These are phyloP conservation scores for Macrophya annulata DNA, from an alignment of 2,888 invertebrate species.

Conservation along the genomic window DNA sequence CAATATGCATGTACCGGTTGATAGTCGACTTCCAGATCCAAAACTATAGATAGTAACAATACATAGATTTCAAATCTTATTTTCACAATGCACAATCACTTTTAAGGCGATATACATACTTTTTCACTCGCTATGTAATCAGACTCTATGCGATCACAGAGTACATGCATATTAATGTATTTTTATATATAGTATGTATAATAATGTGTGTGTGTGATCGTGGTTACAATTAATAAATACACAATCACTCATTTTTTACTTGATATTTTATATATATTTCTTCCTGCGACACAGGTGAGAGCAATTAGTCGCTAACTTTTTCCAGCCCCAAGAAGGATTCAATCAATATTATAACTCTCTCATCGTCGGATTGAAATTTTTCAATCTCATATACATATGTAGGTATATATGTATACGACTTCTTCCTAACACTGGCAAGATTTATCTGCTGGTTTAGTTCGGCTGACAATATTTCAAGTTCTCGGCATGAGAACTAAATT, in stretches of 20 bases:
- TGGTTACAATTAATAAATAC: neutral
- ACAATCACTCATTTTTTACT: neutral
- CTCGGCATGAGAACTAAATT: neutral
- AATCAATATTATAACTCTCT: neutral
- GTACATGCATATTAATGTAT: neutral
- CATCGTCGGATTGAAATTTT: neutral
- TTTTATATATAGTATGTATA: neutral
- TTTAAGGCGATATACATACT: neutral
- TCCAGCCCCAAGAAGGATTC: neutral
- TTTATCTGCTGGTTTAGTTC: neutral
- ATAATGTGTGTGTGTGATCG: neutral
- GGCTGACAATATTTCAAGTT: neutral
- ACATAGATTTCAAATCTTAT: neutral
- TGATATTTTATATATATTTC: neutral
- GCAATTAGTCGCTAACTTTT: neutral
- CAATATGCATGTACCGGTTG: neutral
- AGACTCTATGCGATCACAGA: neutral
- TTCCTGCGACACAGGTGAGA: neutral
- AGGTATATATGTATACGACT: neutral
- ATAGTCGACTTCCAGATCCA: neutral
- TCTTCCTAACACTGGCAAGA: conserved; percentile 1
- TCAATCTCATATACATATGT: neutral
- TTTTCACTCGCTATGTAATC: neutral
- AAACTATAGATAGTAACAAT: no score
- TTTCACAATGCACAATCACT: neutral